Evolutionary conservation across 1,140 invertebrate genomes (phyloP).

Genomic region (Penaeus indicus): DNA sequence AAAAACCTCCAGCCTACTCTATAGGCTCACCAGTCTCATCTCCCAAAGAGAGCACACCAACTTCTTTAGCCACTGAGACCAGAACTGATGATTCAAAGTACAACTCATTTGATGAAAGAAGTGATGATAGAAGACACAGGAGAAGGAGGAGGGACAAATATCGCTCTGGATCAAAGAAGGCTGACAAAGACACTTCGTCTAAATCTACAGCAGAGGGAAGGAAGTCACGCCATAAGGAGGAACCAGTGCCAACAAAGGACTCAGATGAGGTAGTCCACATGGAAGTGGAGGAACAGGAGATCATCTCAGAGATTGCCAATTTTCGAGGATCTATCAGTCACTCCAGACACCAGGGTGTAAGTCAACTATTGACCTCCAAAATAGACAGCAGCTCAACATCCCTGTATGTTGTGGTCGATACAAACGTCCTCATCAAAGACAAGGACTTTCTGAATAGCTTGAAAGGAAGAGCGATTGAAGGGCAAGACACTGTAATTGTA

Average conservation of each 20-base stretch:
- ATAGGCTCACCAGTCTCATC: too few relatives aligned
- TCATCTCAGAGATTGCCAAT: slow-evolving; percentile 45
- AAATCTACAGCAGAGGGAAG: neutral
- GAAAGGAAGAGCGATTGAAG: slow-evolving; percentile 7
- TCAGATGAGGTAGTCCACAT: slow-evolving; percentile 36
- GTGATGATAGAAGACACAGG: too few relatives aligned
- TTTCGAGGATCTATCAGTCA: slow-evolving; percentile 41
- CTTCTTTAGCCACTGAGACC: too few relatives aligned
- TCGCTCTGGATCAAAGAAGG: too few relatives aligned
- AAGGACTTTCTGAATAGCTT: slow-evolving; percentile 17
- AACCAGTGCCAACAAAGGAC: neutral
- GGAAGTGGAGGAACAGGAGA: slow-evolving; percentile 50
- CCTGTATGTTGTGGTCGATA: slow-evolving; percentile 43
- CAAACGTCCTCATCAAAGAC: slow-evolving; percentile 51
- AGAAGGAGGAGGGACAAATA: too few relatives aligned
- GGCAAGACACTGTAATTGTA: slow-evolving; percentile 28
- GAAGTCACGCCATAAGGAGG: neutral
- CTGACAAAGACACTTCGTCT: too few relatives aligned
- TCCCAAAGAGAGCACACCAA: too few relatives aligned
- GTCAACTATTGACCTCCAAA: neutral
- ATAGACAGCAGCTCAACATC: slow-evolving; percentile 3
- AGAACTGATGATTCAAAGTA: too few relatives aligned
- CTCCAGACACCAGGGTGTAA: neutral
- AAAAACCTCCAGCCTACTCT: too few relatives aligned
- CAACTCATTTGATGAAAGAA: too few relatives aligned